Percentiles rank a stretch among this genome's conserved stretches.
Evolutionary conservation across 2,113 vertebrate species (phyloP).

Genomic region (Notarius lentiginosus): DNA sequence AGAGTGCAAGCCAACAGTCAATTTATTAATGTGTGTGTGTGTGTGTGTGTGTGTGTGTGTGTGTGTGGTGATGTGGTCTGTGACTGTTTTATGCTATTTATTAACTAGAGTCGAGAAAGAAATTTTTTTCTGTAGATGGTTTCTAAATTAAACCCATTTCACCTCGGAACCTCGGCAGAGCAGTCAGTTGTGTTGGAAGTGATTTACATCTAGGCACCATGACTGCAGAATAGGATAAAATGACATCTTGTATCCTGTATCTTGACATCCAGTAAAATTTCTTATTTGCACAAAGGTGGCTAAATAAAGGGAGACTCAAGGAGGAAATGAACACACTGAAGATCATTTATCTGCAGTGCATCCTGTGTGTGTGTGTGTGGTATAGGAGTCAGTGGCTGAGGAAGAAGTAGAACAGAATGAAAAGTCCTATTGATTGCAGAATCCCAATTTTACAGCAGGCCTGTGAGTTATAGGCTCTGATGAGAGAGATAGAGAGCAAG

Average conservation of each 20-base stretch:
- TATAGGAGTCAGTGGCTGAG: constrained; percentile 56
- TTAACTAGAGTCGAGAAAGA: background rate
- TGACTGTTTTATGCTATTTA: background rate
- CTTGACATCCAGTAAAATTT: background rate
- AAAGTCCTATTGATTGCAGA: constrained; percentile 67
- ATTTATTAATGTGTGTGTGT: background rate
- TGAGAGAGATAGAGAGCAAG: constrained; percentile 25
- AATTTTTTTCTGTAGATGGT: background rate
- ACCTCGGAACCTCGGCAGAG: background rate
- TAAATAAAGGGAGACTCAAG: background rate
- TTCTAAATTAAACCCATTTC: background rate
- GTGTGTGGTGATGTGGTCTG: background rate
- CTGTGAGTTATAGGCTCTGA: constrained; percentile 59
- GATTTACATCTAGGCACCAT: background rate
- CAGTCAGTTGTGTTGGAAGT: background rate
- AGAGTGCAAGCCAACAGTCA: background rate
- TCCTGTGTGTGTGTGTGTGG: constrained; percentile 7
- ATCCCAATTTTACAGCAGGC: constrained; percentile 62
- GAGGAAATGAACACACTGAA: background rate
- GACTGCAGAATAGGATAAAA: background rate
- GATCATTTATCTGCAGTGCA: constrained; percentile 15
- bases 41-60: background rate
- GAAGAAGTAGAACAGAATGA: constrained; percentile 52
- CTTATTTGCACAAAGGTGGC: background rate
- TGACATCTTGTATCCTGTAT: too few relatives aligned